A percentile compares a stretch with the other conserved stretches of the same genome.
phyloP scores from a whole-genome alignment of 1,140 invertebrate species.

The Marisa cornuarietis region DNA sequence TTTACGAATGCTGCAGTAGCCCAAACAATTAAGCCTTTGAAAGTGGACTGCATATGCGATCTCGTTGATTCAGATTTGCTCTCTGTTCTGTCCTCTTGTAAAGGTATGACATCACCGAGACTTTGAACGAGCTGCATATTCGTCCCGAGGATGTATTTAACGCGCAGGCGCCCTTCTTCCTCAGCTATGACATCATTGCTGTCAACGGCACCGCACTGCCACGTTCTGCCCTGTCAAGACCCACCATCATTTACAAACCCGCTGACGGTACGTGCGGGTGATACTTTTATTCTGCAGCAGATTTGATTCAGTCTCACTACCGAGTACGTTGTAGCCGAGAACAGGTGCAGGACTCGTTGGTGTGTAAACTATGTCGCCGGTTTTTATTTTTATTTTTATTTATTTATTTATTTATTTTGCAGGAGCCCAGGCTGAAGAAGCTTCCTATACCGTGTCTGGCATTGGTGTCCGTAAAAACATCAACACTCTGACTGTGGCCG shows the following conservation, averaged over 20 bases:
- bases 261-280: constrained; percentile 11
- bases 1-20: too few species aligned
- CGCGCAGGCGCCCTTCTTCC: constrained; percentile 5
- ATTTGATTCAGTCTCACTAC: too few species aligned
- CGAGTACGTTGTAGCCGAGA: too few species aligned
- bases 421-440: neutral
- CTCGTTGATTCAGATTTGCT: constrained; percentile 25
- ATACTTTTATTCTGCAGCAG: too few species aligned
- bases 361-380: neutral
- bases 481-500: constrained; percentile 25
- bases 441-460: neutral
- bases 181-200: constrained; percentile 18
- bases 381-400: too few species aligned
- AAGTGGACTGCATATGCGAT: neutral
- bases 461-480: constrained; percentile 26
- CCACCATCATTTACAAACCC: constrained; percentile 24
- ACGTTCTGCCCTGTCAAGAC: neutral
- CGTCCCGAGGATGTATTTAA: constrained; percentile 28
- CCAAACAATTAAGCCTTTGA: too few species aligned
- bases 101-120: constrained; percentile 28
- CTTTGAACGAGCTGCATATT: constrained; percentile 9
- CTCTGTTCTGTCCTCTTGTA: neutral
- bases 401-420: neutral
- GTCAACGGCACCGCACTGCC: constrained; percentile 21
- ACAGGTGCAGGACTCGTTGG: neutral